phyloP scores from a whole-genome alignment of 2,888 invertebrate genomes.

The Acrocera orbiculus region DNA sequence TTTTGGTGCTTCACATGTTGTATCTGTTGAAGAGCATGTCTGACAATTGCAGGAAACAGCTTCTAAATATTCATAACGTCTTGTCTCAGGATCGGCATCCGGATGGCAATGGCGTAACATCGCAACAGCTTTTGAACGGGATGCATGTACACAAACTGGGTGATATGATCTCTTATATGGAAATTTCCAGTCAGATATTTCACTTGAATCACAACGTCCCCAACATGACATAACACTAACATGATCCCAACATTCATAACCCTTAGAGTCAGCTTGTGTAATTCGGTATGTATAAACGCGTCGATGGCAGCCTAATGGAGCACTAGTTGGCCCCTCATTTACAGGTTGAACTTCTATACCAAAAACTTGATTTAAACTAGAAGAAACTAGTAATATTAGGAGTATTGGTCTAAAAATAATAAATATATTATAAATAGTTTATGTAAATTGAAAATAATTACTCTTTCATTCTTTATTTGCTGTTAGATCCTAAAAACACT shows the following conservation, averaged over 20 bases:
- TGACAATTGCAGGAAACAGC: conserved; percentile 61
- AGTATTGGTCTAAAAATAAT: too few relatives aligned
- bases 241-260: conserved; percentile 55
- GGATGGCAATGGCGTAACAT: conserved; percentile 58
- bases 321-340: conserved; percentile 23
- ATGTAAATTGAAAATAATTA: too few relatives aligned
- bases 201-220: conserved; percentile 68
- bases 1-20: conserved; percentile 49
- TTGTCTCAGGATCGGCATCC: conserved; percentile 47
- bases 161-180: conserved; percentile 74
- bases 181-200: conserved; percentile 78
- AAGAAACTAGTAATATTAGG: too few relatives aligned
- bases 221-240: conserved; percentile 62
- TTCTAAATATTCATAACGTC: conserved; percentile 59
- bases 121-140: conserved; percentile 44
- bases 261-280: conserved; percentile 34
- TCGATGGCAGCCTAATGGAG: conserved; percentile 47
- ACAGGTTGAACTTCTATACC: conserved; percentile 21
- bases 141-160: conserved; percentile 68
- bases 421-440: too few relatives aligned
- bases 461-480: too few relatives aligned
- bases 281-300: conserved; percentile 48
- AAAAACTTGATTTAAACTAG: too few relatives aligned
- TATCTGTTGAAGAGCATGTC: conserved; percentile 47
- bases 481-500: too few relatives aligned